A percentile compares a stretch with the other conserved stretches of the same genome.
Conservation (phyloP, 2,888 invertebrate species). For the Habrosyne pyritoides region DNA sequence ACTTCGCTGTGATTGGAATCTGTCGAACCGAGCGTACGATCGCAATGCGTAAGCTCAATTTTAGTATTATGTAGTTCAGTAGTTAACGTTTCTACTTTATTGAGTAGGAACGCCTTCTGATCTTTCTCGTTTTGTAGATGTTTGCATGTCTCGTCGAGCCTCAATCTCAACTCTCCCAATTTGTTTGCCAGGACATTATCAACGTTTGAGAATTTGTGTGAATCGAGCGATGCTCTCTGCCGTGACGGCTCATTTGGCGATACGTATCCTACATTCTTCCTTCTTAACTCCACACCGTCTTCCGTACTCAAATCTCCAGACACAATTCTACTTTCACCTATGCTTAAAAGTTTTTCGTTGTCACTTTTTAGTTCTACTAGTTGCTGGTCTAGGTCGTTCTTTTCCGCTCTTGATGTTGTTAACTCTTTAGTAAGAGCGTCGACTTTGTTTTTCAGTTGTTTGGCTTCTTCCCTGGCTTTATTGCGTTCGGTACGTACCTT, state of each 20-base stretch:
- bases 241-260: slow-evolving; percentile 66
- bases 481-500: slow-evolving; percentile 96
- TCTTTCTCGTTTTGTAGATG: slow-evolving; percentile 72
- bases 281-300: slow-evolving; percentile 70
- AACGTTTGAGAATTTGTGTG: slow-evolving; percentile 74
- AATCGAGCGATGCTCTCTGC: slow-evolving; percentile 74
- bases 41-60: slow-evolving; percentile 65
- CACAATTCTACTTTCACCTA: slow-evolving; percentile 73
- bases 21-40: slow-evolving; percentile 72
- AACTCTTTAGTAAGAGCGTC: slow-evolving; percentile 91
- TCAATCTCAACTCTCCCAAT: slow-evolving; percentile 64
- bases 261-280: slow-evolving; percentile 59
- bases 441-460: slow-evolving; percentile 90
- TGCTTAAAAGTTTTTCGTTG: slow-evolving; percentile 89
- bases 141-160: slow-evolving; percentile 70
- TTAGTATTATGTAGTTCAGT: slow-evolving; percentile 70
- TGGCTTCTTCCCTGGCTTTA: slow-evolving; percentile 94
- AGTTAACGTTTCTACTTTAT: slow-evolving; percentile 69
- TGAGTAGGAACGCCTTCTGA: slow-evolving; percentile 67
- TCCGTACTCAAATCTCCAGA: slow-evolving; percentile 66
- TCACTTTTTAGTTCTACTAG: slow-evolving; percentile 90
- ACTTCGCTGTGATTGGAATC: slow-evolving; percentile 78
- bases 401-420: slow-evolving; percentile 89
- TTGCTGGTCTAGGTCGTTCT: slow-evolving; percentile 90
- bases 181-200: slow-evolving; percentile 73